Conservation (phyloP, 1,140 invertebrate species). For the Phenacoccus solenopsis region DNA sequence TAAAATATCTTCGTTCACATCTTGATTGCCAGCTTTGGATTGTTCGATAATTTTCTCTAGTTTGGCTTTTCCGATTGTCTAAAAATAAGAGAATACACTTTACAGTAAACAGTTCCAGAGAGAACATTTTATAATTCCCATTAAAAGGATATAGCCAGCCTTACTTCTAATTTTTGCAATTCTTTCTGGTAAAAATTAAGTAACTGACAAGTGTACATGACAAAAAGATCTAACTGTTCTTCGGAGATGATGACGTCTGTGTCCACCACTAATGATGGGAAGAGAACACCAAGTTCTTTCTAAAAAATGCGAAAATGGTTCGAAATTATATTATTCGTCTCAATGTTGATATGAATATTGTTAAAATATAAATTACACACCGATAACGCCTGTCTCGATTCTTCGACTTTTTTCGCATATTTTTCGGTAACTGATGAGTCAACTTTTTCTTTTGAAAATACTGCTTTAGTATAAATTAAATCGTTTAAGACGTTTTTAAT, state of each 20-base stretch:
- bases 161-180: conserved; percentile 44
- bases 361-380: background rate
- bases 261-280: background rate
- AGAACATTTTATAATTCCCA: no score
- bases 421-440: background rate
- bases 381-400: background rate
- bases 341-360: background rate
- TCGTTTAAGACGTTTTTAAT: background rate
- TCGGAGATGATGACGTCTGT: background rate
- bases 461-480: background rate
- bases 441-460: background rate
- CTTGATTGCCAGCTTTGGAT: background rate
- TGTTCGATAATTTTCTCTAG: background rate
- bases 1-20: background rate
- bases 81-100: background rate
- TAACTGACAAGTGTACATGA: background rate
- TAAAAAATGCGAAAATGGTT: background rate
- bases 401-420: background rate
- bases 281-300: background rate
- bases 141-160: conserved; percentile 20
- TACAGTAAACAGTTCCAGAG: no score
- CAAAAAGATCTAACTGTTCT: background rate
- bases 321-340: background rate
- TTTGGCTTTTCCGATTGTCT: background rate
- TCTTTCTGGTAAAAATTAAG: conserved; percentile 49